Percentiles rank a stretch among this genome's conserved stretches.
These are phyloP conservation scores for Drosophila lacicola DNA, from an alignment of 2,888 invertebrate species.

Conservation along the genomic window DNA sequence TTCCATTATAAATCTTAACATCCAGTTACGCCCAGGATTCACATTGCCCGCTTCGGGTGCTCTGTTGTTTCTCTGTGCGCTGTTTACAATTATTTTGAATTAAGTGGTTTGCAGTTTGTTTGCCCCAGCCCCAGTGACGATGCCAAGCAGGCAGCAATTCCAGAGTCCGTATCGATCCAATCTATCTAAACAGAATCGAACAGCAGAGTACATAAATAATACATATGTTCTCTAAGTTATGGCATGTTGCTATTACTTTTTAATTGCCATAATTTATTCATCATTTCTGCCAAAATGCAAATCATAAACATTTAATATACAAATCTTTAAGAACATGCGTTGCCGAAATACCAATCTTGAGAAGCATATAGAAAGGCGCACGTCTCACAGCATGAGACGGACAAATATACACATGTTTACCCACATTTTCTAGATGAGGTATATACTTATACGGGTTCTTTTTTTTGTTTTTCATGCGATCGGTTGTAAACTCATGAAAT, in stretches of 20 bases:
- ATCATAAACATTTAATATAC: background rate
- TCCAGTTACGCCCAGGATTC: constrained; percentile 69
- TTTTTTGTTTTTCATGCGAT: too few relatives aligned
- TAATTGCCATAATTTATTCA: constrained; percentile 38
- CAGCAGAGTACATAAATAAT: constrained; percentile 44
- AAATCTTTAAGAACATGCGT: too few relatives aligned
- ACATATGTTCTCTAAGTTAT: constrained; percentile 24
- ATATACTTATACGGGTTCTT: too few relatives aligned
- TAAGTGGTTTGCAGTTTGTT: constrained; percentile 59
- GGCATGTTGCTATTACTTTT: constrained; percentile 34
- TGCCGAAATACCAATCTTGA: background rate
- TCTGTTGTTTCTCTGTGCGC: constrained; percentile 44
- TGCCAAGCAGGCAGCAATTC: background rate
- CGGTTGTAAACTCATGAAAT: too few relatives aligned
- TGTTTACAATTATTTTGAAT: constrained; percentile 73
- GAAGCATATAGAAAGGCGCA: constrained; percentile 4
- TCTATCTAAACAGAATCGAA: constrained; percentile 13
- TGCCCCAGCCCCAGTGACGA: constrained; percentile 5
- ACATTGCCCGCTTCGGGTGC: constrained; percentile 30
- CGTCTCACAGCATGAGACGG: background rate
- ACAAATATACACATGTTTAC: too few relatives aligned
- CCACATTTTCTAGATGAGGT: too few relatives aligned
- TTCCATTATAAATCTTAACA: constrained; percentile 64
- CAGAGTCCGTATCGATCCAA: constrained; percentile 2
- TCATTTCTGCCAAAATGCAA: constrained; percentile 8